Evolutionary conservation across 2,888 invertebrate genomes (phyloP), one percentile per base, ranked within the genome.

Genomic region (Gibbula magus): DNA sequence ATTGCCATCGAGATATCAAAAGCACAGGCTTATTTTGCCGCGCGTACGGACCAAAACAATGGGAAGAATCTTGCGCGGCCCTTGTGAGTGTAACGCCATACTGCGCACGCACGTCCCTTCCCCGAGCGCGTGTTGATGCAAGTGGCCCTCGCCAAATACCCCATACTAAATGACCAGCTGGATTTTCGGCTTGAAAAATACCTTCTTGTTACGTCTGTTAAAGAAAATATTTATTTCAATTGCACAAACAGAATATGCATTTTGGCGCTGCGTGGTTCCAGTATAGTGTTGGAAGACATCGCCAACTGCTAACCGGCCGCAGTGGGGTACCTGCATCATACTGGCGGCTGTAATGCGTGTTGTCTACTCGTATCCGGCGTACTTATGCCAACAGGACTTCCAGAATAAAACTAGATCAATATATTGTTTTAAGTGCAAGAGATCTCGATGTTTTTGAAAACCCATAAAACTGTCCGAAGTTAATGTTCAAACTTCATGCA

Each of bases 211-310:
- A 70, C 70, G 70, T 70, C 70, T 35, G 70, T 70, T 35, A 70
- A 70, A 70, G 70, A 32, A 70, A 70, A 70, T 70, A 70, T 70
- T 70, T 70, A 70, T 70, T 70, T 70, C 70, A 70, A 70, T 70
- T 70, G 70, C 70, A 70, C 70, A 70, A 70, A 70, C 70, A 70
- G 70, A 70, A 70, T 35, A 70, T 70, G 70, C 70, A 35, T 39
- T 70, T 70, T 70, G 70, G 70, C 70, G 39, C 70, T 70, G 70
- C 70, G 10, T 70, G 70, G 70, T 16, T 35, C 70, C 35, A 18
- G 70, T 18, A 32, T 18, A 70, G 35, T 35, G 7, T 20, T 39
- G 29, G 32, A 35, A 70, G 70, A 35, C 70, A 70, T 32, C 25
- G 70, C 35, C 70, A 70, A 70, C 70, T 35, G 35, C 39, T n/a